Conservation (phyloP, 2,888 invertebrate genomes). For the Drosophila borborema region DNA sequence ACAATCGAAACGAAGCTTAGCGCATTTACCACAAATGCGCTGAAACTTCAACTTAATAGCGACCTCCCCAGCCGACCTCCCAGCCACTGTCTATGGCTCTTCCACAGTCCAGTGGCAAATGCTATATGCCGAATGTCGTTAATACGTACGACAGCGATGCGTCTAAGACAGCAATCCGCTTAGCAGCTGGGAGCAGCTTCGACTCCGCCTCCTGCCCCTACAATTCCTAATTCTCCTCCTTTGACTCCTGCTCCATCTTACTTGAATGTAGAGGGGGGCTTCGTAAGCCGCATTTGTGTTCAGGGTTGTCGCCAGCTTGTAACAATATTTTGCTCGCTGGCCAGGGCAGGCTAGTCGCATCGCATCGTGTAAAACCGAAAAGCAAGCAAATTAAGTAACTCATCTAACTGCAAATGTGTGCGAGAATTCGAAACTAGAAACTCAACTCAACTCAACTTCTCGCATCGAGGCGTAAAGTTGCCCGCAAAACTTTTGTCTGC, state of each 20-base stretch:
- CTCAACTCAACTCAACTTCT: slow-evolving; percentile 24
- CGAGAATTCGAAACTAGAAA: slow-evolving; percentile 18
- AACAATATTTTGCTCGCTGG: slow-evolving; percentile 36
- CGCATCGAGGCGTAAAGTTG: slow-evolving; percentile 47
- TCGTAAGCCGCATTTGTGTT: slow-evolving; percentile 39
- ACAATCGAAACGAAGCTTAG: slow-evolving; percentile 53
- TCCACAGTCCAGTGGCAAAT: slow-evolving; percentile 28
- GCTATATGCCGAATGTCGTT: slow-evolving; percentile 40
- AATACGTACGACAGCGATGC: slow-evolving; percentile 21
- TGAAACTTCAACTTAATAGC: slow-evolving; percentile 34
- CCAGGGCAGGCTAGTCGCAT: slow-evolving; percentile 2
- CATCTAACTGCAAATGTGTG: slow-evolving; percentile 32
- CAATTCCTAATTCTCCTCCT: background rate
- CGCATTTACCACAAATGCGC: slow-evolving; percentile 44
- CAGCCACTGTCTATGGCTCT: background rate
- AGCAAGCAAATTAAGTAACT: slow-evolving; percentile 71
- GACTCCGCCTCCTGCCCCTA: too few relatives aligned
- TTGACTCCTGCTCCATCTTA: background rate
- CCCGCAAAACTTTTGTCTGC: slow-evolving; percentile 49
- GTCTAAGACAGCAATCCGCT: slow-evolving; percentile 52
- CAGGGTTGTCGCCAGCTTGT: slow-evolving; percentile 39
- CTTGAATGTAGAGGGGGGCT: background rate
- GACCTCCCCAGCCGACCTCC: background rate
- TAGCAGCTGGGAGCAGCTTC: slow-evolving; percentile 22
- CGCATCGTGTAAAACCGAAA: slow-evolving; percentile 41